These are phyloP conservation scores for Drosophila arizonae DNA, from an alignment of 1,140 invertebrate species.

Conservation along the genomic window DNA sequence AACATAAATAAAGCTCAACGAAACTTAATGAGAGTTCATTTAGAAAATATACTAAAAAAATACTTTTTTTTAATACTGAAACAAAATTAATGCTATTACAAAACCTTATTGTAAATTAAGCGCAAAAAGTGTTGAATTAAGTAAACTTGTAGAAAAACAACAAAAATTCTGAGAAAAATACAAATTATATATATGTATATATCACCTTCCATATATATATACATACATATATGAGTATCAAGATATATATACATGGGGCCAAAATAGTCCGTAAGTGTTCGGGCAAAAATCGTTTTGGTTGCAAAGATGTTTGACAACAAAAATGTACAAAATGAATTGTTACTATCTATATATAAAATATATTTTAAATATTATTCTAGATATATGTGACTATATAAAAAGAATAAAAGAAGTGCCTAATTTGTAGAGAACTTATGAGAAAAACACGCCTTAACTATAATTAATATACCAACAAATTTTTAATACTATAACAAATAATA, in stretches of 20 bases:
- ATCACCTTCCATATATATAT: not conserved
- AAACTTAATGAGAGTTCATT: conserved; percentile 45
- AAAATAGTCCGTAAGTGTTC: conserved; percentile 83
- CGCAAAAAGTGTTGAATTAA: conserved; percentile 57
- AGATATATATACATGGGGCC: conserved; percentile 68
- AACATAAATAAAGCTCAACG: conserved; percentile 42
- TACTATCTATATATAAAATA: conserved; percentile 41
- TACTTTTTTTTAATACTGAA: conserved; percentile 7
- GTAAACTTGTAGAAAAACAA: conserved; percentile 73
- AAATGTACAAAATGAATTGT: conserved; percentile 57
- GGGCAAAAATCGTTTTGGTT: conserved; percentile 81
- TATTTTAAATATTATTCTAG: conserved; percentile 20
- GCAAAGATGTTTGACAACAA: conserved; percentile 54
- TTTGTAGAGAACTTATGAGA: conserved; percentile 32
- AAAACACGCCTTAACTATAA: conserved; percentile 28
- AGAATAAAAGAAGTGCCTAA: conserved; percentile 18
- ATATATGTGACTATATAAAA: conserved; percentile 31
- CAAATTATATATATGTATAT: conserved; percentile 14
- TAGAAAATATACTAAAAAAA: conserved; percentile 8
- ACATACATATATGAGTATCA: not conserved
- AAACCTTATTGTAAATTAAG: conserved; percentile 82
- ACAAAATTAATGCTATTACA: conserved; percentile 68
- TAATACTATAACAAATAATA: conserved; percentile 18
- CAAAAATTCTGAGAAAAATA: conserved; percentile 49
- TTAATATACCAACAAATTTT: conserved; percentile 18